A percentile compares a stretch with the other conserved stretches of the same genome.
Evolutionary conservation across 2,888 invertebrate species (phyloP).

Genomic region (Apomyelois bistriatella): DNA sequence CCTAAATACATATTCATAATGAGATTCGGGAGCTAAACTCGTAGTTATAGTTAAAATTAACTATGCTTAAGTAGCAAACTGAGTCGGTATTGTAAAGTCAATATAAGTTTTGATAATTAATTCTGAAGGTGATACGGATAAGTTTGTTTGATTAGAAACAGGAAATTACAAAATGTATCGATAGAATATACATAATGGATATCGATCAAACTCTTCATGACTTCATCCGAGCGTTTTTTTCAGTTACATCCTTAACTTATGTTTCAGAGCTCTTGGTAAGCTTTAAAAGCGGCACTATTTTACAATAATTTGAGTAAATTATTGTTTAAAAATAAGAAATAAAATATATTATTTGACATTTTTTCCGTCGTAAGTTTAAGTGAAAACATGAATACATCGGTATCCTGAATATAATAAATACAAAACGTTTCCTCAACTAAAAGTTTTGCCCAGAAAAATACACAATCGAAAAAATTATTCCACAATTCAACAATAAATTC

Average conservation of each 20-base stretch:
- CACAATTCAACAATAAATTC: constrained; percentile 10
- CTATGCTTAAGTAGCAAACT: constrained; percentile 13
- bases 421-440: background rate
- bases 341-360: background rate
- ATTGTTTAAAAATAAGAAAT: too few species aligned
- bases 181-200: too few species aligned
- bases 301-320: too few species aligned
- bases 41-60: constrained; percentile 10
- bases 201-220: too few species aligned
- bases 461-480: constrained; percentile 7
- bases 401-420: background rate
- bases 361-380: background rate
- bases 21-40: constrained; percentile 18
- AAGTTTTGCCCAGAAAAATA: constrained; percentile 1
- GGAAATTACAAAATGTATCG: background rate
- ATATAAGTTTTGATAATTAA: constrained; percentile 20
- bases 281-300: too few species aligned
- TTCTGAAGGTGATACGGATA: constrained; percentile 10
- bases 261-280: too few species aligned
- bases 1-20: constrained; percentile 24
- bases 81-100: constrained; percentile 16
- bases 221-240: too few species aligned
- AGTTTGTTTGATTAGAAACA: background rate
- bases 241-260: too few species aligned
- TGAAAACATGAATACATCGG: constrained; percentile 3